Percentiles rank a stretch among this genome's conserved stretches.
These are phyloP conservation scores for Hemithea aestivaria DNA, from an alignment of 2,888 invertebrate species.

Conservation along the genomic window DNA sequence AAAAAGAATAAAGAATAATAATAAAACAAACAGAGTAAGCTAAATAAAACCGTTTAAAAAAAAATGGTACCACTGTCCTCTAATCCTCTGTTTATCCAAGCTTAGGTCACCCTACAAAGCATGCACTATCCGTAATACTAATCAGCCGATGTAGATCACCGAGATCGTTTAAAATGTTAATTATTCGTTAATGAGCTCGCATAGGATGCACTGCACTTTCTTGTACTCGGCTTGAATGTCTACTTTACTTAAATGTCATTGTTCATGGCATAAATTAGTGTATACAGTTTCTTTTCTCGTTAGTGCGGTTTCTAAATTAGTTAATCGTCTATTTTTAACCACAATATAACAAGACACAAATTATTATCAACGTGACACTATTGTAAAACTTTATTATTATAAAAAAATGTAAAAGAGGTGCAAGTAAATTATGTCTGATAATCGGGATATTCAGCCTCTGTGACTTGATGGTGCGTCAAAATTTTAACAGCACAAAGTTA, in stretches of 20 bases:
- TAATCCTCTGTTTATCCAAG: not conserved
- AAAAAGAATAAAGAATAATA: too few relatives aligned
- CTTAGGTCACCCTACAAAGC: constrained; percentile 33
- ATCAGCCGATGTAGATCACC: constrained; percentile 57
- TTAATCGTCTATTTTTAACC: not conserved
- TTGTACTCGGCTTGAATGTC: constrained; percentile 16
- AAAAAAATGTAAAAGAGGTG: too few relatives aligned
- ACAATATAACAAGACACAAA: too few relatives aligned
- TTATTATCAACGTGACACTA: too few relatives aligned
- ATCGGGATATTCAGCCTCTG: too few relatives aligned
- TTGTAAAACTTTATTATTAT: too few relatives aligned
- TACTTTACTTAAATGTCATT: constrained; percentile 12
- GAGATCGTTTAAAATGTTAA: constrained; percentile 31
- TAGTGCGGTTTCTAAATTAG: not conserved
- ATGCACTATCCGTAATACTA: constrained; percentile 51
- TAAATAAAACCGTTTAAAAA: too few relatives aligned
- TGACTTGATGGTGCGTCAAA: too few relatives aligned
- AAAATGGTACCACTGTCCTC: too few relatives aligned
- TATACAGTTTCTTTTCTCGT: constrained; percentile 3
- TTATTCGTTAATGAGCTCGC: constrained; percentile 21
- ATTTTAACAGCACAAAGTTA: too few relatives aligned
- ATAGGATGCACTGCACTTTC: constrained; percentile 18
- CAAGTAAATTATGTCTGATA: too few relatives aligned
- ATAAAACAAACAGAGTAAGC: too few relatives aligned
- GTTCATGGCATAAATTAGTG: constrained; percentile 3